Base-by-base conservation (phyloP, 2,113 vertebrate species). In the Psephotus haematonotus region DNA sequence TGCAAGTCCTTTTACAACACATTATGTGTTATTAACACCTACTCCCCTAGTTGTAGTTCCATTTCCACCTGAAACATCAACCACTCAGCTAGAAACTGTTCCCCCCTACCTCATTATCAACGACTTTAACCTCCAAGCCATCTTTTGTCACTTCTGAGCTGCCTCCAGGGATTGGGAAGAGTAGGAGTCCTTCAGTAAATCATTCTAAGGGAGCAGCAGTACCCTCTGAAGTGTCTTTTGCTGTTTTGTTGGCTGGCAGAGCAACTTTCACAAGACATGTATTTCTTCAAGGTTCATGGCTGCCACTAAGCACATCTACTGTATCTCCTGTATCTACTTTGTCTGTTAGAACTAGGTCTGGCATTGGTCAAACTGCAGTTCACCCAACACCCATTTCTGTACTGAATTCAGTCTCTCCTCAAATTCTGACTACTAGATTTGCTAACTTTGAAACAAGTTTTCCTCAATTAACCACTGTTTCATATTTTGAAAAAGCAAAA, bases 111-210 rank as follows among this genome's bases (percentile, higher is more conserved):
- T 86, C 88, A 55, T n/a, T 80, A 63, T 79, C 91, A 92, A 55
- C 47, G 83, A 14, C 33, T 80, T 91, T 81, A 91, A 43, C 64
- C 28, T 92, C 57, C 41, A 71, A 52, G 60, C 35, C 57, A 67
- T 72, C 33, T 91, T 86, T 75, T 88, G 55, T 83, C n/a, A 83
- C 93, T 91, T 94, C 83, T 92, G 72, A 91, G 67, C 64, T 96
- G 49, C 80, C 92, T 74, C 59, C 53, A 95, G 93, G 91, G 44
- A 93, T 64, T 71, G 78, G 90, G 57, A 92, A 82, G 43, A 93
- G 46, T 70, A 70, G 43, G 62, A 90, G 7, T 71, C 80, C 87
- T 91, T 95, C 91, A 72, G 37, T 76, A 88, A 95, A 70, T 60
- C 71, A n/a, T 72, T 92, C 76, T 68, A 88, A 90, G 47, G 60